A percentile compares a stretch with the other conserved stretches of the same genome.
phyloP scores from a whole-genome alignment of 2,797 vertebrate genomes.

The Discoglossus pictus region DNA sequence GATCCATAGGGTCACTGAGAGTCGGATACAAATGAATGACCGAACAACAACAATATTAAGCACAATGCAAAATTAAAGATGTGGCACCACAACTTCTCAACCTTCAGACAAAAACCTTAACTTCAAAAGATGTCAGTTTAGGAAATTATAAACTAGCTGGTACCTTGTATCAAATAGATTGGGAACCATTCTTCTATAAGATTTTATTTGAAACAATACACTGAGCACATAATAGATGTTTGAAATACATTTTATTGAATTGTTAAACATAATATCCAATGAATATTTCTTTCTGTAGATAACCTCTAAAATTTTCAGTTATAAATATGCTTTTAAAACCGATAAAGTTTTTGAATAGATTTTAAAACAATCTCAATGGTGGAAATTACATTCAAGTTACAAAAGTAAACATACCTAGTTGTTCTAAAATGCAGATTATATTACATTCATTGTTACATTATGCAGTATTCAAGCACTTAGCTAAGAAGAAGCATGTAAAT shows the following conservation, averaged over 20 bases:
- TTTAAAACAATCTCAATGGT: not conserved
- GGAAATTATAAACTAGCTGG: no score
- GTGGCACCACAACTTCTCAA: no score
- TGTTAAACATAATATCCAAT: not conserved
- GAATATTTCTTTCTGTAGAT: not conserved
- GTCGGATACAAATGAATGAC: no score
- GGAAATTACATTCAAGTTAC: not conserved
- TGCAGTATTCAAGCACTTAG: not conserved
- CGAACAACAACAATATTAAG: no score
- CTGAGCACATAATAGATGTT: no score
- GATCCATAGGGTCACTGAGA: no score
- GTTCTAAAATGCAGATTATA: not conserved
- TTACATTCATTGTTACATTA: not conserved
- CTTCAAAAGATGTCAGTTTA: no score
- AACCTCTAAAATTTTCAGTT: not conserved
- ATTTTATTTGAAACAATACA: no score
- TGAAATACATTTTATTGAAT: not conserved
- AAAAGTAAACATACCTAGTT: not conserved
- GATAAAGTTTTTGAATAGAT: not conserved
- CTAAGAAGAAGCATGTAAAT: not conserved
- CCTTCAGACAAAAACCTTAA: no score
- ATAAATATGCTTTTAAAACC: not conserved
- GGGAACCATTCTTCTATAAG: no score
- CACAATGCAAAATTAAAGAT: no score
- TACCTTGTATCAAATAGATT: no score